Conservation (phyloP, 1,140 invertebrate species). For the Heliconius hermathena region DNA sequence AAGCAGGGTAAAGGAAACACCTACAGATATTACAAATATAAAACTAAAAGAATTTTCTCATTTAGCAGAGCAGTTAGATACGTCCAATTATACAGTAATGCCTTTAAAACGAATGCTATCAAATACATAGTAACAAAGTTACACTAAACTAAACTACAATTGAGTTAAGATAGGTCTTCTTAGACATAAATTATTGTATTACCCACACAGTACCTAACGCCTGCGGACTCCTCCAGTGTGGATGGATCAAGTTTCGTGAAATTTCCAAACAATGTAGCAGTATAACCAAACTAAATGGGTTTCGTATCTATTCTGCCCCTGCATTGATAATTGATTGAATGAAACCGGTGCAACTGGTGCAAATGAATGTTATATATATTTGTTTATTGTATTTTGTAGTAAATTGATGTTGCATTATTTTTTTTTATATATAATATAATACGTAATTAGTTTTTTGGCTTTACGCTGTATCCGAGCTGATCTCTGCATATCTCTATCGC, state of each 20-base stretch:
- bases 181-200: conserved; percentile 28
- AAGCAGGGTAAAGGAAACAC: no score
- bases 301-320: conserved; percentile 8
- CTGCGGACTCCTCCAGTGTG: conserved; percentile 20
- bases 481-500: no score
- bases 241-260: conserved; percentile 39
- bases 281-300: conserved; percentile 13
- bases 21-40: no score
- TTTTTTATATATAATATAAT: no score
- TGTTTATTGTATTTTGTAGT: background rate
- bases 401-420: no score
- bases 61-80: no score
- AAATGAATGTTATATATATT: background rate
- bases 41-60: no score
- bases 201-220: conserved; percentile 28
- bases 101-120: background rate
- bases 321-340: conserved; percentile 3
- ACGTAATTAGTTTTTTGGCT: no score
- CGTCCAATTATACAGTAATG: background rate
- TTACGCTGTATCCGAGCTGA: no score
- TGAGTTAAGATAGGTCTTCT: conserved; percentile 19
- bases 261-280: conserved; percentile 41
- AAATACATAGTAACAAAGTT: background rate
- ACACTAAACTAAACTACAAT: background rate
- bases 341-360: background rate